Base-by-base conservation (phyloP, 1,140 invertebrate genomes). In the Drosophila erecta region DNA sequence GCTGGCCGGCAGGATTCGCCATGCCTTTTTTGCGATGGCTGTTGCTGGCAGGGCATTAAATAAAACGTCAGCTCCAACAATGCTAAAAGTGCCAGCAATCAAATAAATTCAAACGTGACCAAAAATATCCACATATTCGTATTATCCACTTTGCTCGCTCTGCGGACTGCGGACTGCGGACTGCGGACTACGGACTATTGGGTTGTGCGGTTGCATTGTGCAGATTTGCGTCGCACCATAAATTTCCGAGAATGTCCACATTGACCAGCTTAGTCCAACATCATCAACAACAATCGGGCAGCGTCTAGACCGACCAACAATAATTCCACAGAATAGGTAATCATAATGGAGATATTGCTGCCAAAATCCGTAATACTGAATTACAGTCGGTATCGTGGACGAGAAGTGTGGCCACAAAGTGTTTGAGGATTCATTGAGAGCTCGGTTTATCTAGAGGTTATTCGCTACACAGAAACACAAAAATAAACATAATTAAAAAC, bases 31-130 rank as follows among this genome's bases (percentile, higher is more conserved):
- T 59, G 43, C 33, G 58, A 46, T 24, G 62, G 70, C 64, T 69
- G 81, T 59, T 75, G 69, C 83, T 86, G 81, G 83, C 83, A 87
- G 75, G 84, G 72, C 83, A 87, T 86, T 86, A 87, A 83, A 86
- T 86, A 86, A 89, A 86, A 86, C 83, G 83, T 87, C 83, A 86
- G 83, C 73, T 71, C 77, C 84, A 84, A 89, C 84, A 89, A 89
- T 89, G 84, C 84, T 89, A 89, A 89, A 89, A 89, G 84, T 89
- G 84, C 84, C 79, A 70, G 84, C 84, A 89, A 89, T 89, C 84
- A 89, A 89, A 89, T 89, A 89, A 89, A 89, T 89, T 89, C 84
- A 89, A 89, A 89, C 84, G 84, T 89, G 84, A 89, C 84, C 84
- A 89, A 89, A 89, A 89, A 89, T 89, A 89, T 89, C 84, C 84